phyloP scores from a whole-genome alignment of 2,113 vertebrate species.

The Salminus brasiliensis region DNA sequence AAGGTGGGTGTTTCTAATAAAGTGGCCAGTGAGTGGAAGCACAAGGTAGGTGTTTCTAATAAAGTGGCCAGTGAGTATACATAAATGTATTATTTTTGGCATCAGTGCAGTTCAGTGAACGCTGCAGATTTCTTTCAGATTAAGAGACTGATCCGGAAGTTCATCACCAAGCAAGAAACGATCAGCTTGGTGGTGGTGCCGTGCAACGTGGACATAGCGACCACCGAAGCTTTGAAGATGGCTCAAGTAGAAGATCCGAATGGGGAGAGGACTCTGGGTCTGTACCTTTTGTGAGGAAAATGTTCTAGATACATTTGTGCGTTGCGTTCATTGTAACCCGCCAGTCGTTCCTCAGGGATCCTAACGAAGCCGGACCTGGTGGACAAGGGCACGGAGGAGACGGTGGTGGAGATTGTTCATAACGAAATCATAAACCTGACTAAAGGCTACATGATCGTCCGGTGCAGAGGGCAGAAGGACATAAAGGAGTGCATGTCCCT shows the following conservation, averaged over 20 bases:
- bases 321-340: neutral
- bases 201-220: conserved; percentile 89
- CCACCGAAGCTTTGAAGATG: conserved; percentile 91
- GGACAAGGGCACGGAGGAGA: conserved; percentile 83
- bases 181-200: conserved; percentile 89
- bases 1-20: too few relatives aligned
- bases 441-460: conserved; percentile 92
- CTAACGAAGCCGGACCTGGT: conserved; percentile 90
- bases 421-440: conserved; percentile 80
- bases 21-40: too few relatives aligned
- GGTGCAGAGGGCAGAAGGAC: conserved; percentile 85
- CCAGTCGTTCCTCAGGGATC: conserved; percentile 74
- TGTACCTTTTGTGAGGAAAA: conserved; percentile 9
- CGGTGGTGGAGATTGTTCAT: conserved; percentile 72
- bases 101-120: neutral
- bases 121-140: conserved; percentile 72
- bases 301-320: too few relatives aligned
- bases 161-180: conserved; percentile 84
- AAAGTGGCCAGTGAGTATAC: neutral
- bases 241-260: conserved; percentile 85
- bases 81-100: neutral
- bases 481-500: conserved; percentile 75
- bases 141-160: conserved; percentile 78
- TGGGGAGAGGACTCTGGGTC: conserved; percentile 89
- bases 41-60: neutral